Conservation (phyloP, 2,888 invertebrate species). For the Lithophane semibrunnea region DNA sequence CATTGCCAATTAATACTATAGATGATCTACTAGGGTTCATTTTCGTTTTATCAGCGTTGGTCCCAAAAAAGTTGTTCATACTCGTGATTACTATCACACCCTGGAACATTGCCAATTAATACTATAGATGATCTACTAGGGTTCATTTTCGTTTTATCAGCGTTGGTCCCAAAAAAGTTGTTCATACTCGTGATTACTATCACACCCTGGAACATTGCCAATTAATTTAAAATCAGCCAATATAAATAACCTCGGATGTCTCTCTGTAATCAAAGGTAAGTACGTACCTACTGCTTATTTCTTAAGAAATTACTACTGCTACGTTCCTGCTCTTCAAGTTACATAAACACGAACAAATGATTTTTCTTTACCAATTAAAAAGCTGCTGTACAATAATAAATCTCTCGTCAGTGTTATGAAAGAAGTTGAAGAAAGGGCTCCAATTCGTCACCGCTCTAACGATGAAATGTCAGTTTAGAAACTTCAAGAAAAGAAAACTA, state of each 20-base stretch:
- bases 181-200: background rate
- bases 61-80: background rate
- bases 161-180: background rate
- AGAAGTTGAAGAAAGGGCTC: conserved; percentile 51
- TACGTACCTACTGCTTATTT: no score
- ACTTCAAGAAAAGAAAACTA: conserved; percentile 44
- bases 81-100: background rate
- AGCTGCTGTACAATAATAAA: conserved; percentile 18
- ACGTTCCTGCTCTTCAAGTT: conserved; percentile 13
- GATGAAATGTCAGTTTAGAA: conserved; percentile 56
- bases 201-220: background rate
- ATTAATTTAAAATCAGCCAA: background rate
- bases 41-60: background rate
- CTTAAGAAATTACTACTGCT: no score
- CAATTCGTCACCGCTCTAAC: conserved; percentile 50
- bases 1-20: background rate
- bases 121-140: background rate
- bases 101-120: background rate
- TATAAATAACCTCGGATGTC: background rate
- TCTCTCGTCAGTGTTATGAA: conserved; percentile 32
- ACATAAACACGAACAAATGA: conserved; percentile 18
- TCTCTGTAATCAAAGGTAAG: background rate
- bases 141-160: background rate
- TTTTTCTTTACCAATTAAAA: conserved; percentile 32
- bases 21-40: background rate